Base-by-base conservation (phyloP, 2,888 invertebrate genomes). In the Tyria jacobaeae region DNA sequence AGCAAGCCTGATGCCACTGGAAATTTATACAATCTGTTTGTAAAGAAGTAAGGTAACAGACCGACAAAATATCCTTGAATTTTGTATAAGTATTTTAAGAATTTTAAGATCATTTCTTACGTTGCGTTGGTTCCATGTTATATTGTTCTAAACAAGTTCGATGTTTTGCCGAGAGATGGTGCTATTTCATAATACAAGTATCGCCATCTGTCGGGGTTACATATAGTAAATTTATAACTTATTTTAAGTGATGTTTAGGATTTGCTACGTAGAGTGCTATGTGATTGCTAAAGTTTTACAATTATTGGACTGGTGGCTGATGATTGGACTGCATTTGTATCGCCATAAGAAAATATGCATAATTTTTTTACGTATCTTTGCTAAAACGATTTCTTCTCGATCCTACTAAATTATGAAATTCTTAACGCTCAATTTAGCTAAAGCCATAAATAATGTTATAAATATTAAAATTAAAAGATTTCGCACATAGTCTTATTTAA, bases 181-280 rank as follows among this genome's bases (percentile, higher is more conserved):
- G 65, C 10, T 68, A 35, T 35, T n/a, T 48, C 17, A 15, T 4
- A 1, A n/a, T 47, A 31, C 1, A 1, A 25, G 25, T 50, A 60
- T 21, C 62, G 44, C 62, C 64, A 76, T 70, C 75, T 70, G 51
- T 60, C 24, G 61, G 55, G 12, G 41, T 31, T 44, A 51, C 27
- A 57, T 21, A 21, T 41, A 50, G 35, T 57, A 41, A 50, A 53
- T 54, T 44, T 71, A 64, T 2, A 60, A 59, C 64, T n/a, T 44
- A 6, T 21, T 57, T 31, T 65, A 17, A 24, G 25, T 34, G 41
- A 44, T 15, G 3, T 6, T 24, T 35, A 1, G 63, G 60, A 27
- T 66, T 63, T 35, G 59, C 75, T 75, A 75, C 59, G 47, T 31
- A 52, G 64, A 47, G 31, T 70, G 57, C 68, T 75, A 76, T 62